These are phyloP conservation scores for Paramuricea clavata DNA, from an alignment of 92 coral and sea anemone species.

Conservation along the genomic window DNA sequence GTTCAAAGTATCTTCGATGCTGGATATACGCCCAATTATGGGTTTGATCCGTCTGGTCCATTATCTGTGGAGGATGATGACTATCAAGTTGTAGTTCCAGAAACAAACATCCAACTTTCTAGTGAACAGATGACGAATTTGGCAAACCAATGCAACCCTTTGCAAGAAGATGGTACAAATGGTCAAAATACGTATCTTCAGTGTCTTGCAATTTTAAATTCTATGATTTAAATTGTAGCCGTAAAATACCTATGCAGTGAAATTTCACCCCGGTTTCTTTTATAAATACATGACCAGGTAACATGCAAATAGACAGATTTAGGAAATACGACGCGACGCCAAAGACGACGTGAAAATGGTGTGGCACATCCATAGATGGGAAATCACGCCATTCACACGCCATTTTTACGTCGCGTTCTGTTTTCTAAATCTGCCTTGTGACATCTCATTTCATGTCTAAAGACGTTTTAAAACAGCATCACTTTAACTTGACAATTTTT, in stretches of 20 bases:
- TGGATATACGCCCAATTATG: constrained; percentile 48
- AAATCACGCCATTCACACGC: too few species aligned
- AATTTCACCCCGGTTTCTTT: neutral
- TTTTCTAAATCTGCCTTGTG: too few species aligned
- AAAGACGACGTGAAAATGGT: too few species aligned
- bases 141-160: constrained; percentile 51
- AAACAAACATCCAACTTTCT: constrained; percentile 54
- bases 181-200: constrained; percentile 56
- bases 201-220: constrained; percentile 42
- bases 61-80: constrained; percentile 49
- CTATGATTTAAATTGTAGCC: neutral
- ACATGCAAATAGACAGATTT: neutral
- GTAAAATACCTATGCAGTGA: neutral
- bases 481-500: too few species aligned
- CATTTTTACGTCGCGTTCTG: too few species aligned
- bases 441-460: too few species aligned
- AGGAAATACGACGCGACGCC: too few species aligned
- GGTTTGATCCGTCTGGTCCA: constrained; percentile 61
- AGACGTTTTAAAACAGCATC: too few species aligned
- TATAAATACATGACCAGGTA: too few species aligned
- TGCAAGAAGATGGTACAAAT: constrained; percentile 50
- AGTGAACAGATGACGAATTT: constrained; percentile 38
- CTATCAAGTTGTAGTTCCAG: constrained; percentile 61
- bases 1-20: constrained; percentile 51
- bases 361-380: too few species aligned